Evolutionary conservation across 2,113 vertebrate genomes (phyloP).

Genomic region (Erythrocercus mccallii): DNA sequence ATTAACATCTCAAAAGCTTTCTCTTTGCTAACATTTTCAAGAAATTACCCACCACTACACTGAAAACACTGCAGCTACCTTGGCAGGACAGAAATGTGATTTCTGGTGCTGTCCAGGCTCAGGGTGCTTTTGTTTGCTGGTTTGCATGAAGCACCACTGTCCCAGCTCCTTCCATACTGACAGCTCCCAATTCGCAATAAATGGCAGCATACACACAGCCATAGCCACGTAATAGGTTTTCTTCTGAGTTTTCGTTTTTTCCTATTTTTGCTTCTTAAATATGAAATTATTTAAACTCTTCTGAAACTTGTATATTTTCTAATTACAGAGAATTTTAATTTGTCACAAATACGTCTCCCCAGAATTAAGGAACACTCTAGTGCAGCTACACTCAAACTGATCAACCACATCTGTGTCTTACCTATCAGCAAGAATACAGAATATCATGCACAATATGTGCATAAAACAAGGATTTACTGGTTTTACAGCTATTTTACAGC

Average conservation of each 20-base stretch:
- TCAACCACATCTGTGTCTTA: background rate
- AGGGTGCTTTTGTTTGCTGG: accelerated
- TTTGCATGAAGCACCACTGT: background rate
- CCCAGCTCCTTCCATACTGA: background rate
- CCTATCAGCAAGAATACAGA: background rate
- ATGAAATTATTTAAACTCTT: background rate
- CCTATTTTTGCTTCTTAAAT: background rate
- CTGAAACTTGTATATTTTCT: background rate
- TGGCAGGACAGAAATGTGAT: background rate
- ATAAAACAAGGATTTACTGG: background rate
- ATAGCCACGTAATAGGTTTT: background rate
- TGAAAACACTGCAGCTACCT: background rate
- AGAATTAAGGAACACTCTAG: background rate
- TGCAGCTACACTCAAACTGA: background rate
- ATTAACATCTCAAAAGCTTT: conserved; percentile 67
- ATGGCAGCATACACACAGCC: background rate
- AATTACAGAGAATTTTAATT: background rate
- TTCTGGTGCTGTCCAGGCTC: background rate
- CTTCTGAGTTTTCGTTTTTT: background rate
- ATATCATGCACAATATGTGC: background rate
- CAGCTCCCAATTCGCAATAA: background rate
- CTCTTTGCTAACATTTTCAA: conserved; percentile 24
- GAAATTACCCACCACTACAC: conserved; percentile 1
- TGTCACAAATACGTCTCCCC: background rate
- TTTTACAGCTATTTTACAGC: background rate